Conservation (phyloP, 2,113 vertebrate genomes). For the Hydrochoerus hydrochaeris region DNA sequence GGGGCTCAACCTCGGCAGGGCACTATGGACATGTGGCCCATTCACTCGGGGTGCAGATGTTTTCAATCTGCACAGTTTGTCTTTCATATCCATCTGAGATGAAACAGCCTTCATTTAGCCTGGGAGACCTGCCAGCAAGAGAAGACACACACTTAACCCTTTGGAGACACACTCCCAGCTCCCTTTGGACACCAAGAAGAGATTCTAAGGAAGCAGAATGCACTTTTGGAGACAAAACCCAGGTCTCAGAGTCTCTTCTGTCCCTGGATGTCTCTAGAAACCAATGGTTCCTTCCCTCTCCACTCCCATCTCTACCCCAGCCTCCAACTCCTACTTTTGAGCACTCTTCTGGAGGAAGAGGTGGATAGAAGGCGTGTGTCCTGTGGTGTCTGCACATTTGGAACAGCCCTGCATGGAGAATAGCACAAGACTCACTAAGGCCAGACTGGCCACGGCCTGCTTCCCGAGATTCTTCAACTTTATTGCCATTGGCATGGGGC, state of each 20-base stretch:
- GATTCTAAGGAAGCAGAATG: not conserved
- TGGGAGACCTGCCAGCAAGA: slow-evolving; percentile 91
- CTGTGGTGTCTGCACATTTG: not conserved
- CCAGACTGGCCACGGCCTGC: not conserved
- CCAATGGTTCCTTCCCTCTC: not conserved
- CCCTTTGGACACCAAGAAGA: not conserved
- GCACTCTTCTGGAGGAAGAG: not conserved
- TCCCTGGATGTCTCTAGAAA: not conserved
- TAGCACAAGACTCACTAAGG: not conserved
- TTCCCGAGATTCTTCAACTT: not conserved
- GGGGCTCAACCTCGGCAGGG: slow-evolving; percentile 85
- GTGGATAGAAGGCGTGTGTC: not conserved
- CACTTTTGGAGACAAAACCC: accelerated
- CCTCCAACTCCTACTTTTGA: not conserved
- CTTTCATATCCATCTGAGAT: slow-evolving; percentile 90
- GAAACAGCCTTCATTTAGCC: slow-evolving; percentile 90
- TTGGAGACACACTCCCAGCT: slow-evolving; percentile 74
- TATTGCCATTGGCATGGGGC: not conserved
- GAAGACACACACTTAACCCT: slow-evolving; percentile 91
- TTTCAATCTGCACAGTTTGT: slow-evolving; percentile 91
- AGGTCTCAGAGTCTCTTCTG: not conserved
- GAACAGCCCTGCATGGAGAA: not conserved
- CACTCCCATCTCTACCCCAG: not conserved
- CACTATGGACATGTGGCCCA: slow-evolving; percentile 86
- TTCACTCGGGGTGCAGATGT: slow-evolving; percentile 90